Percentiles rank a stretch among this genome's conserved stretches.
phyloP scores from a whole-genome alignment of 1,140 invertebrate species.

The Pachyrhynchus sulphureomaculatus region DNA sequence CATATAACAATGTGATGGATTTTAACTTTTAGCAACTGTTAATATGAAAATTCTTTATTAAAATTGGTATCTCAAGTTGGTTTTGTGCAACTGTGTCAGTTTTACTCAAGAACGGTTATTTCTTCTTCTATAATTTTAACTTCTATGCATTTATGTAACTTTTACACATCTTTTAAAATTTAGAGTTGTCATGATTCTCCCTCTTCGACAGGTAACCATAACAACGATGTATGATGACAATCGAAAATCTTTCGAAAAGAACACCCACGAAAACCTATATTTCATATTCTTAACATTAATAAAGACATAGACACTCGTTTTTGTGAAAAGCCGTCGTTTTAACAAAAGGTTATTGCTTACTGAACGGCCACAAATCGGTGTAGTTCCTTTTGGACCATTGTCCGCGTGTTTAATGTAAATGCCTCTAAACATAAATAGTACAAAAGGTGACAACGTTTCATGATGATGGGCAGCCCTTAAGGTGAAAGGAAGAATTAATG shows the following conservation, averaged over 20 bases:
- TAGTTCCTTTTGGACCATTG: constrained; percentile 36
- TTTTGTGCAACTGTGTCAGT: too few species aligned
- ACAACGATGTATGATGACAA: constrained; percentile 15
- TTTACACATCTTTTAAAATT: too few species aligned
- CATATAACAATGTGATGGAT: too few species aligned
- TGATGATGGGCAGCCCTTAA: constrained; percentile 32
- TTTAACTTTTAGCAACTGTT: too few species aligned
- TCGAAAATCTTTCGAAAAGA: constrained; percentile 8
- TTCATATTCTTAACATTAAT: background rate
- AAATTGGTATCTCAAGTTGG: too few species aligned
- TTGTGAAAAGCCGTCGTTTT: constrained; percentile 23
- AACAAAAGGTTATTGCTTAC: constrained; percentile 30
- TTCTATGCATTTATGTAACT: too few species aligned
- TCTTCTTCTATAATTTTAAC: too few species aligned
- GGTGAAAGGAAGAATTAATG: constrained; percentile 22
- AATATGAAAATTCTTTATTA: too few species aligned
- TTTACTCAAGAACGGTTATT: too few species aligned
- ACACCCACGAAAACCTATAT: constrained; percentile 12
- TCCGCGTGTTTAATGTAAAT: constrained; percentile 32
- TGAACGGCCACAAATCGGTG: constrained; percentile 36
- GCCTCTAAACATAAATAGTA: constrained; percentile 30
- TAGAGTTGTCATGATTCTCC: too few species aligned
- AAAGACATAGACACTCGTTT: constrained; percentile 32
- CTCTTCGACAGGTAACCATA: too few species aligned
- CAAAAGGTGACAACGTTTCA: constrained; percentile 38